Evolutionary conservation across 23 tunicate species (phyloP), one percentile per base, ranked within the genome.

Genomic region (Styela clava): DNA sequence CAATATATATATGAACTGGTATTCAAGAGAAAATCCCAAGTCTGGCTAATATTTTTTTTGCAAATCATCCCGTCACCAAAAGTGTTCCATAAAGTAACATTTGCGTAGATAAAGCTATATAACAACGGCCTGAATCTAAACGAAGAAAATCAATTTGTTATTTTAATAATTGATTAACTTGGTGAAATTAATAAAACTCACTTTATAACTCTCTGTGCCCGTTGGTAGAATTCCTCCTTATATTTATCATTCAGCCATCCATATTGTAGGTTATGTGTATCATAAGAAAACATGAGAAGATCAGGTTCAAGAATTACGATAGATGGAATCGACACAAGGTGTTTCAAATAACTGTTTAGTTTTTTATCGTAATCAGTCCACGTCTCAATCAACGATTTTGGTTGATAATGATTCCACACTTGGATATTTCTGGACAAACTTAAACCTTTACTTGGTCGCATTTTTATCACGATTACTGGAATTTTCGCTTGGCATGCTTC

Each of bases 221-320:
- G 65, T 27, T 82, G 64, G 21, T 85, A 76, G 68, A 93, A 93
- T 37, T 93, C 88, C 12, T 84, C 89, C 56, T 82, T 91, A 73
- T 87, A 93, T 69, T 84, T 74, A 25, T 76, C 79, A 71, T 93
- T 95, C 27, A 36, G 62, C 96, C 92, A 86, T 36, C 92, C 44
- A 52, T 86, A 77, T 72, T 90, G 99, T 1, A 68, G 79, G 70
- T 95, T 89, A 56, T 33, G 44, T 0, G 82, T 61, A 61, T 90
- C 99, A 33, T 63, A 83, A 30, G 88, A 29, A 44, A 70, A 86
- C 89, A 90, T 84, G 18, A 89, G 76, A 2, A 95, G 85, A 52
- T 86, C 99, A 25, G 95, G 95, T 31, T 86, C 99, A 71, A 95
- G 51, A n/a, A 95, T 61, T 5, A 95, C 85, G 12, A 95, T 64